Percentiles rank a stretch among this genome's conserved stretches.
phyloP scores from a whole-genome alignment of 2,113 vertebrate species.

The Charina bottae region DNA sequence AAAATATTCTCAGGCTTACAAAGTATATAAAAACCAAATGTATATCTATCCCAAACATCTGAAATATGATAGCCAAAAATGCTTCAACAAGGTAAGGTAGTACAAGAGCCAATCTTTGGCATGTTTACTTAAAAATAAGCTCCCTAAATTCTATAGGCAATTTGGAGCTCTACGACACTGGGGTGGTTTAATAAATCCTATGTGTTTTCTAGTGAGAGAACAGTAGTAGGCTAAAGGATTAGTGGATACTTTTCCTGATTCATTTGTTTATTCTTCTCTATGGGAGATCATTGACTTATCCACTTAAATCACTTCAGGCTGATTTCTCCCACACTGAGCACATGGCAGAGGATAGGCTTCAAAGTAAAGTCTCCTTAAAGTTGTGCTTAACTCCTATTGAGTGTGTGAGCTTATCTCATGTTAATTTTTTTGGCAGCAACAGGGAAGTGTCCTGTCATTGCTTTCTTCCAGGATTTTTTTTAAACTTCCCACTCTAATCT shows the following conservation, averaged over 20 bases:
- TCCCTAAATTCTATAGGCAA: neutral
- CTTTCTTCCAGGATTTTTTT: too few relatives aligned
- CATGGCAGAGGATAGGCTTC: neutral
- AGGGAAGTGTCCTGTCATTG: too few relatives aligned
- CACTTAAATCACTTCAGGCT: neutral
- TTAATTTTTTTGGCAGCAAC: too few relatives aligned
- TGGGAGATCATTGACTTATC: neutral
- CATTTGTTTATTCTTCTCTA: neutral
- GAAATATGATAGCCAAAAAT: conserved; percentile 97
- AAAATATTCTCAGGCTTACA: conserved; percentile 90
- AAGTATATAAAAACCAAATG: conserved; percentile 95
- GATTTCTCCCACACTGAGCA: neutral
- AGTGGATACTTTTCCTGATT: neutral
- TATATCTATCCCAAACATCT: conserved; percentile 98
- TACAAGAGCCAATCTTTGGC: neutral
- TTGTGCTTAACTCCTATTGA: too few relatives aligned
- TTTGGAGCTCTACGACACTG: neutral
- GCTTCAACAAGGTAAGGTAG: conserved; percentile 90
- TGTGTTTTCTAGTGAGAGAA: neutral
- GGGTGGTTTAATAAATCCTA: neutral
- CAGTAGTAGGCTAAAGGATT: neutral
- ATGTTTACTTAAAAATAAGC: neutral
- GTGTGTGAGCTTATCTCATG: too few relatives aligned
- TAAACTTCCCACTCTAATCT: too few relatives aligned
- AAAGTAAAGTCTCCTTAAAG: too few relatives aligned